Base-by-base conservation (phyloP, 2,888 invertebrate genomes). In the Linnaemya tessellans region DNA sequence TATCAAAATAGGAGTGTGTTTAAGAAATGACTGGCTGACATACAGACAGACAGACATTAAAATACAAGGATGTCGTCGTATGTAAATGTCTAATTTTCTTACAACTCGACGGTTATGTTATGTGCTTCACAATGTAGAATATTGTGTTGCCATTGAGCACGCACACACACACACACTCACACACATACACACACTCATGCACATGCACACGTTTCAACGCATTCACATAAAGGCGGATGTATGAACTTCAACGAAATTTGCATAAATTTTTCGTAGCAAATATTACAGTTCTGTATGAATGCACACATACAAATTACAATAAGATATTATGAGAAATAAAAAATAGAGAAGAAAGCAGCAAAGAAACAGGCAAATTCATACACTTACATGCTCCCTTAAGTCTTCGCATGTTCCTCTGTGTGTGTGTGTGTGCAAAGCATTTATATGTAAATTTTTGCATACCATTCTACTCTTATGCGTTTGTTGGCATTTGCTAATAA, bases 1-100 rank as follows among this genome's bases (percentile, higher is more conserved):
- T 30, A 30, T n/a, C 20, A 20, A 20, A 56, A 15, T 41, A 22
- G 3, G 18, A 38, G n/a, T 67, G 38, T 56, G 15, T 73, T 71
- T 38, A 49, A 67, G 46, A 35, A 73, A 73, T 25, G 20, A 67
- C 58, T 35, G 65, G 56, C 67, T 78, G 46, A 38, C 65, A 73
- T 58, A 51, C 68, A 30, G 3, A 30, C 30, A 68, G 70, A 60
- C 73, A 65, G 67, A 41, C 65, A 79, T 54, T 38, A 46, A 11
- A 43, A 60, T 35, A 80, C 43, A 77, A 77, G 80, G 75, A 80
- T 84, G 71, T 80, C 64, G 84, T 84, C 80, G 75, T 84, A 84
- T 84, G 84, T 80, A 75, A 80, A 84, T 84, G 84, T 80, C 84
- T 84, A 80, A 80, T 80, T 77, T 80, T 84, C 84, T 80, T 80